Percentiles rank a stretch among this genome's conserved stretches.
phyloP scores from a whole-genome alignment of 2,113 vertebrate genomes.

The Clarias batrachus region DNA sequence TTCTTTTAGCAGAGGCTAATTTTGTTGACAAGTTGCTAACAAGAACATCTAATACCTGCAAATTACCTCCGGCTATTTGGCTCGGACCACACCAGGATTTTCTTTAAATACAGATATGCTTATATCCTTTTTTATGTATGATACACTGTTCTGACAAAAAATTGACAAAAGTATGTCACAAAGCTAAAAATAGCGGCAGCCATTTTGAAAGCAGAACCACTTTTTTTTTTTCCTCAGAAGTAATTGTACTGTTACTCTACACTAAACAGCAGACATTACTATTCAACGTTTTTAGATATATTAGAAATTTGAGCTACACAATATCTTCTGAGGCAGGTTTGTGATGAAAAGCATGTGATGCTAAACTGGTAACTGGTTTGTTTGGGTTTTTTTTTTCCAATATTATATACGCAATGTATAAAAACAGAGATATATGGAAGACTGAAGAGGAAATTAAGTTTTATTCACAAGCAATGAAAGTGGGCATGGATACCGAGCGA shows the following conservation, averaged over 20 bases:
- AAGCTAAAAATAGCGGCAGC: not conserved
- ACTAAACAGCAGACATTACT: not conserved
- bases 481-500: too few species aligned
- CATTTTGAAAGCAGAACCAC: not conserved
- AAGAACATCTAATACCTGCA: not conserved
- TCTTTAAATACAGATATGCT: not conserved
- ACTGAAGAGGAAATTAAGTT: not conserved
- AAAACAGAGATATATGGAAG: not conserved
- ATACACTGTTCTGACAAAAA: not conserved
- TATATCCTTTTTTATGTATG: not conserved
- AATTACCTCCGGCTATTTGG: not conserved
- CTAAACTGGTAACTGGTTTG: not conserved
- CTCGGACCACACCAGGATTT: not conserved
- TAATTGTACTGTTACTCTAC: not conserved
- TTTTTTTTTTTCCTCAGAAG: not conserved
- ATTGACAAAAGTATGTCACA: not conserved
- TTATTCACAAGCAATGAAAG: not conserved
- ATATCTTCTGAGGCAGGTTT: not conserved
- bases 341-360: not conserved
- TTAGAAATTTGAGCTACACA: not conserved
- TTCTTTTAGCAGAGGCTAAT: not conserved
- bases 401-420: not conserved
- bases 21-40: not conserved
- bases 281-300: not conserved
- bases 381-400: not conserved